Evolutionary conservation across 2,797 vertebrate genomes (phyloP).

Genomic region (Podargus strigoides): DNA sequence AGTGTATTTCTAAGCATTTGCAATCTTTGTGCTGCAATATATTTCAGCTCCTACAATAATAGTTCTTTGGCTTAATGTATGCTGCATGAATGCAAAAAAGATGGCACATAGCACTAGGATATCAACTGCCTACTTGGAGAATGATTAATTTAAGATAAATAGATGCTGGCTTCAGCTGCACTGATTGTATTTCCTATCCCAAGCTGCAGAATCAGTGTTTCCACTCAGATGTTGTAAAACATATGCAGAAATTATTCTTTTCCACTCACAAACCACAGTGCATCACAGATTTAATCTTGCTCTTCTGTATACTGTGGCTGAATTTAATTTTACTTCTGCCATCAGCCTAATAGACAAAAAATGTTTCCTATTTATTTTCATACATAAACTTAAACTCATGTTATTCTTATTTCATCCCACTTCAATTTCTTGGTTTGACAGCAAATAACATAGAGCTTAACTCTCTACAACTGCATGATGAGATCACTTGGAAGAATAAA

Average conservation of each 20-base stretch:
- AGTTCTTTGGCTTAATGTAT: slow-evolving; percentile 40
- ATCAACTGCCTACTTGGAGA: slow-evolving; percentile 63
- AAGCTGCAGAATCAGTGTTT: slow-evolving; percentile 35
- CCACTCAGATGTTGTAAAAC: slow-evolving; percentile 56
- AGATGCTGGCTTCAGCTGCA: slow-evolving; percentile 53
- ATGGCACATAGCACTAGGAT: slow-evolving; percentile 36
- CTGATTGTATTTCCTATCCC: slow-evolving; percentile 59
- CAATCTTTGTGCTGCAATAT: not conserved
- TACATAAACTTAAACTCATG: slow-evolving; percentile 34
- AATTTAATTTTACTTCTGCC: slow-evolving; percentile 60
- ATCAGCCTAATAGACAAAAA: slow-evolving; percentile 41
- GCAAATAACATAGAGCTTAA: slow-evolving; percentile 21
- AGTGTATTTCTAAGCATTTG: slow-evolving; percentile 16
- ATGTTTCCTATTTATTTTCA: slow-evolving; percentile 40
- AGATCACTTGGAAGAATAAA: not conserved
- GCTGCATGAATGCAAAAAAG: slow-evolving; percentile 62
- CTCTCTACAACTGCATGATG: not conserved
- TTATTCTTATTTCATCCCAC: slow-evolving; percentile 39
- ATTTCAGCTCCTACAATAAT: not conserved
- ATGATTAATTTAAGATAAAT: slow-evolving; percentile 73
- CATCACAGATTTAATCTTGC: slow-evolving; percentile 62
- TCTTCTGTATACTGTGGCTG: not conserved
- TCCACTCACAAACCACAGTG: slow-evolving; percentile 38
- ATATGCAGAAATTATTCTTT: slow-evolving; percentile 55
- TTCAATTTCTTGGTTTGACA: slow-evolving; percentile 26